Percentiles rank a stretch among this genome's conserved stretches.
These are phyloP conservation scores for Standfussiana lucernea DNA, from an alignment of 2,888 invertebrate genomes.

Conservation along the genomic window DNA sequence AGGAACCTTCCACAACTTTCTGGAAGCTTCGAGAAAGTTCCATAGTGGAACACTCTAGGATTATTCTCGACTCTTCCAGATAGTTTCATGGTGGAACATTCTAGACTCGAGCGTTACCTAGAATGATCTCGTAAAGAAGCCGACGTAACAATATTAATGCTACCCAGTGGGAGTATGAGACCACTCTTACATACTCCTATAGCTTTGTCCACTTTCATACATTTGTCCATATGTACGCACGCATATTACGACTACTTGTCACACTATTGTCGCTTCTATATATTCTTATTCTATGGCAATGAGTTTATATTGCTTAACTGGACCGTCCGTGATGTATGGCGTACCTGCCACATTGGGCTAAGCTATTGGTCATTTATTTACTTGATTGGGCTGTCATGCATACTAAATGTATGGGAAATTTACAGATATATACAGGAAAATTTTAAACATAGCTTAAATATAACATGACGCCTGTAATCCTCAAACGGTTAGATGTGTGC, in stretches of 20 bases:
- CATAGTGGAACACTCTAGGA: no score
- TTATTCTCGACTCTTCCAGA: no score
- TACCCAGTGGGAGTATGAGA: neutral
- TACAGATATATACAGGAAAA: neutral
- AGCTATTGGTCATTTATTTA: constrained; percentile 54
- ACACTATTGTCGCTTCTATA: neutral
- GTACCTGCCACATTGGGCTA: constrained; percentile 43
- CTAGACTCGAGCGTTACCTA: no score
- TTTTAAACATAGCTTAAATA: neutral
- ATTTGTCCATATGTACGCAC: neutral
- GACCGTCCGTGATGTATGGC: constrained; percentile 40
- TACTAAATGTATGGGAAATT: constrained; percentile 4
- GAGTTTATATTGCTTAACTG: constrained; percentile 45
- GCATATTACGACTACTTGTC: neutral
- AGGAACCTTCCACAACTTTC: no score
- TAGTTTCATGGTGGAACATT: no score
- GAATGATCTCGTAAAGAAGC: no score
- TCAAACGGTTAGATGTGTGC: neutral
- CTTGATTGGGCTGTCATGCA: constrained; percentile 42
- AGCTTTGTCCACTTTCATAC: neutral
- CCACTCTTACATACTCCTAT: neutral
- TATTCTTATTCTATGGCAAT: constrained; percentile 20
- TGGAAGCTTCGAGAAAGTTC: no score
- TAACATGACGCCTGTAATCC: neutral
- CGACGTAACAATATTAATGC: no score